Base-by-base conservation (phyloP, 2,113 vertebrate species). In the Protobothrops mucrosquamatus region DNA sequence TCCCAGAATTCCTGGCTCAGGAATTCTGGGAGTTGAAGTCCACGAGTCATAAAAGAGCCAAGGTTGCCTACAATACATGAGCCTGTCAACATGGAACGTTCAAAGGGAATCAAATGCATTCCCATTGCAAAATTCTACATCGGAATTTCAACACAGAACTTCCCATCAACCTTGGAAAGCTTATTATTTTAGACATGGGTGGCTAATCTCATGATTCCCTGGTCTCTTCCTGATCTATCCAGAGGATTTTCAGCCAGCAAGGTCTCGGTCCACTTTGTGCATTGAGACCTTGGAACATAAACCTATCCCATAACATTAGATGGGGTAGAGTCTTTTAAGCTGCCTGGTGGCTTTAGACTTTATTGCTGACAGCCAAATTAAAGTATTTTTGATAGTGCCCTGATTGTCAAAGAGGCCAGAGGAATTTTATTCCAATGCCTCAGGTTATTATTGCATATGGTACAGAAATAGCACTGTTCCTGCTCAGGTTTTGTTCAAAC, bases 311-410 rank as follows among this genome's bases (percentile, higher is more conserved):
- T 81, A 39, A 43, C 3, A 20, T n/a, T 54, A n/a, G 29, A n/a
- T 55, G 29, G 15, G 51, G 14, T 51, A 51, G 34, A 55, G 51
- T 88, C 88, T 34, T 34, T 89, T 43, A 29, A 43, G 51, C 23
- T 52, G 39, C 24, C 23, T 61, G 23, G 39, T n/a, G 39, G 39
- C 8, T 48, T n/a, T 22, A 11, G 2, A 39, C 12, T 34, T 87
- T 91, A 87, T 91, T 91, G 91, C 55, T 91, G 91, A 46, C 91
- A 51, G 55, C 26, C 85, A 46, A 57, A 85, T 46, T 9, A 46
- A 85, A 85, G 24, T 39, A 6, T 46, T 34, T 91, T 55, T 29
- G 22, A 43, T 24, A 29, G 34, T 10, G 34, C 52, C 74, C 81
- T 91, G 39, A 57, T 57, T 46, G 85, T 26, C 43, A 23, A 43